Conservation (phyloP, 1,140 invertebrate species). For the Aphelinus atriplicis region DNA sequence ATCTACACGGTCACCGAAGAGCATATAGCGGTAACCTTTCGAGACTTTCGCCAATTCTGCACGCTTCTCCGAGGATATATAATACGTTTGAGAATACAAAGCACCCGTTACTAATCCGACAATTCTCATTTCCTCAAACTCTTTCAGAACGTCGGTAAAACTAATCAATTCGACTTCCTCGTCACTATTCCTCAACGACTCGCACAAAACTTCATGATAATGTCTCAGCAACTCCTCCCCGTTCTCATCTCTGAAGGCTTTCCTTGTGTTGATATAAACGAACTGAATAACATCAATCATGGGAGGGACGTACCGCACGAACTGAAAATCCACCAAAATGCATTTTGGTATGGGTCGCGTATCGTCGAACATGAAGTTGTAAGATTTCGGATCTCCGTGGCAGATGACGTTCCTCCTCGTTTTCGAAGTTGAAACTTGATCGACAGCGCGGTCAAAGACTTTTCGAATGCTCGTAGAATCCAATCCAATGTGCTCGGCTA, state of each 20-base stretch:
- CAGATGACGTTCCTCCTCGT: conserved; percentile 2
- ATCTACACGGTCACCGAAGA: conserved; percentile 45
- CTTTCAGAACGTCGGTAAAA: conserved; percentile 51
- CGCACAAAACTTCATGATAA: conserved; percentile 55
- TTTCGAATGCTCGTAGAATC: conserved; percentile 39
- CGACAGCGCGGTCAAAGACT: not conserved
- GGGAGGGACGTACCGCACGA: conserved; percentile 67
- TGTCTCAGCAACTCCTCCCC: conserved; percentile 52
- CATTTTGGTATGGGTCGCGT: conserved; percentile 60
- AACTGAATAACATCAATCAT: conserved; percentile 62
- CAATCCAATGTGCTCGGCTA: conserved; percentile 35
- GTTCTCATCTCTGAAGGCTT: conserved; percentile 49
- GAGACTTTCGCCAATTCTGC: conserved; percentile 44
- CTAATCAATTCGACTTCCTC: conserved; percentile 40
- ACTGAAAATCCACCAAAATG: conserved; percentile 67
- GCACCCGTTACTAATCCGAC: conserved; percentile 49
- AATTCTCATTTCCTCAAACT: conserved; percentile 54
- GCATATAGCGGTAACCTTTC: conserved; percentile 43
- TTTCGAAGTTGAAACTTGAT: not conserved
- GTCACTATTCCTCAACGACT: conserved; percentile 40
- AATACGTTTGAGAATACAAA: conserved; percentile 51
- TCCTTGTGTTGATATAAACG: conserved; percentile 54
- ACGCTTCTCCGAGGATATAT: conserved; percentile 48
- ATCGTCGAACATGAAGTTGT: conserved; percentile 16
- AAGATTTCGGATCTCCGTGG: conserved; percentile 10